Evolutionary conservation across 2,888 invertebrate genomes (phyloP).

Genomic region (Tineola bisselliella): DNA sequence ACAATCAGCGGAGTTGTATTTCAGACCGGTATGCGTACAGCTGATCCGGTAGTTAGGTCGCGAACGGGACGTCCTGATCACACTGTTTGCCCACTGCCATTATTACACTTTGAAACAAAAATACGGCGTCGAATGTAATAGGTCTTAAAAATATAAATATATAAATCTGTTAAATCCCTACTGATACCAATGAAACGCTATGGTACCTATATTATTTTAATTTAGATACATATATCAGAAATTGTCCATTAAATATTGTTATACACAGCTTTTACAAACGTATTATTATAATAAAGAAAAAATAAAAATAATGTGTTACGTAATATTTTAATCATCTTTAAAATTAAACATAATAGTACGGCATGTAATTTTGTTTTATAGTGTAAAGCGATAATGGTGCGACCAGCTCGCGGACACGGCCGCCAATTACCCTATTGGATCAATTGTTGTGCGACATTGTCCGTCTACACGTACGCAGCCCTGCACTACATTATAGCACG

Average conservation of each 20-base stretch:
- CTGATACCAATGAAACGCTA: too few relatives aligned
- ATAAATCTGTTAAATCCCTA: too few relatives aligned
- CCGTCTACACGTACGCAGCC: conserved; percentile 26
- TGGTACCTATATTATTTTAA: too few relatives aligned
- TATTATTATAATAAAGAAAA: too few relatives aligned
- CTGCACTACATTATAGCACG: conserved; percentile 8
- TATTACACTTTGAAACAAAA: conserved; percentile 32
- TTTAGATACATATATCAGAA: too few relatives aligned
- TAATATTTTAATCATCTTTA: too few relatives aligned
- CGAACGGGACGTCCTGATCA: conserved; percentile 63
- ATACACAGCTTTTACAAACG: too few relatives aligned
- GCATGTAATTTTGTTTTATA: conserved; percentile 16
- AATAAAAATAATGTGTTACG: too few relatives aligned
- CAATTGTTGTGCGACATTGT: conserved; percentile 65
- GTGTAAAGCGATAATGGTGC: conserved; percentile 50
- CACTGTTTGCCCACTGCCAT: conserved; percentile 37
- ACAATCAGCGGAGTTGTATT: neutral
- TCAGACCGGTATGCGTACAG: conserved; percentile 1
- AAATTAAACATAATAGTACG: neutral
- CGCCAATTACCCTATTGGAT: conserved; percentile 62
- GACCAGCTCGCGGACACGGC: conserved; percentile 51
- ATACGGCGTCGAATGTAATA: neutral
- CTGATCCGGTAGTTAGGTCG: conserved; percentile 9
- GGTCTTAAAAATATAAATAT: too few relatives aligned
- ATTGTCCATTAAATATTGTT: too few relatives aligned